Percentiles rank a stretch among this genome's conserved stretches.
Conservation (phyloP, 2,888 invertebrate species). For the Cerceris ruficornis region DNA sequence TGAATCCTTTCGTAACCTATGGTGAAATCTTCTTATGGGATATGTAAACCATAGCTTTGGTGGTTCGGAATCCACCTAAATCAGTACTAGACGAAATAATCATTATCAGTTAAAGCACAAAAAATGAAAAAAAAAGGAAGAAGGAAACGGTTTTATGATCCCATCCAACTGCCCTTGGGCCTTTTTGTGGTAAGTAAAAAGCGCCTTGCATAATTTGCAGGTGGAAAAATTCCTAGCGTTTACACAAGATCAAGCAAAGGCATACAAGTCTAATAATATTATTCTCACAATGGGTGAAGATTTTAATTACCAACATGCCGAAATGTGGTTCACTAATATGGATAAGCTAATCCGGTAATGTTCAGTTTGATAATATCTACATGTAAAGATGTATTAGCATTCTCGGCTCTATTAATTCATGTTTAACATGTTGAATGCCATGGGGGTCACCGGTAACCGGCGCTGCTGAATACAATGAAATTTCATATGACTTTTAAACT, state of each 20-base stretch:
- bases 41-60: no score
- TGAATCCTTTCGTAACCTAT: not conserved
- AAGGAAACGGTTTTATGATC: slow-evolving; percentile 3
- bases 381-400: no score
- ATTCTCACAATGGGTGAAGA: slow-evolving; percentile 96
- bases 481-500: no score
- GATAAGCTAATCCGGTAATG: slow-evolving; percentile 93
- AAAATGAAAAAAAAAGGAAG: slow-evolving; percentile 18
- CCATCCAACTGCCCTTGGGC: not conserved
- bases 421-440: no score
- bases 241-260: slow-evolving; percentile 82
- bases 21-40: no score
- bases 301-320: slow-evolving; percentile 91
- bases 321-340: slow-evolving; percentile 91
- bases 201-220: slow-evolving; percentile 77
- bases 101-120: not conserved
- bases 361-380: slow-evolving; percentile 34
- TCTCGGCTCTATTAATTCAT: no score
- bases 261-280: slow-evolving; percentile 88
- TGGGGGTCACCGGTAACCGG: no score
- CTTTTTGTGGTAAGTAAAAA: slow-evolving; percentile 51
- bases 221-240: slow-evolving; percentile 84
- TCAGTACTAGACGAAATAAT: not conserved
- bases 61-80: not conserved
- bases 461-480: no score